Conservation (phyloP, 2,113 vertebrate species). For the Ctenomys sociabilis region DNA sequence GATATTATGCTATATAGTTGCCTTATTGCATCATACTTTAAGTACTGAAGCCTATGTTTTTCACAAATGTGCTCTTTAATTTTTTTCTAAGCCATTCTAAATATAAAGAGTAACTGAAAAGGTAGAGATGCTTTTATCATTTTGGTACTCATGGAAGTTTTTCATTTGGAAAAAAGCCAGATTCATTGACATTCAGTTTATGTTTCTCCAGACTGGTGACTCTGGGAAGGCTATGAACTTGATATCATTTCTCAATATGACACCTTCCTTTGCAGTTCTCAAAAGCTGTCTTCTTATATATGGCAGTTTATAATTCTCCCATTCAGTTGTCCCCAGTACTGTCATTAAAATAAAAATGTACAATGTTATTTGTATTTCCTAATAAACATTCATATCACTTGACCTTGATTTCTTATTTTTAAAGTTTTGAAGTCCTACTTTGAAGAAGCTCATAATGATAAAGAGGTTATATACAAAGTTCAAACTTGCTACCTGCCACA, state of each 20-base stretch:
- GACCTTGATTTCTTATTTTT: background rate
- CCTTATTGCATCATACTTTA: background rate
- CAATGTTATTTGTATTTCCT: slow-evolving; percentile 8
- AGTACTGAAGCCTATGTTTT: slow-evolving; percentile 2
- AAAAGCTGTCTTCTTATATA: background rate
- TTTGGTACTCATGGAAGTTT: background rate
- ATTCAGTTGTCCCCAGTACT: background rate
- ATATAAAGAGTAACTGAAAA: slow-evolving; percentile 1
- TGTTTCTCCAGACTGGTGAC: background rate
- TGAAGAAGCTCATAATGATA: slow-evolving; percentile 10
- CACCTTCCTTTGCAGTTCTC: background rate
- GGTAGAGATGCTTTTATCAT: background rate
- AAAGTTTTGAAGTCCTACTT: slow-evolving; percentile 16
- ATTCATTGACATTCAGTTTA: background rate
- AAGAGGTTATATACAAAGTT: background rate
- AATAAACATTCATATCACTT: background rate
- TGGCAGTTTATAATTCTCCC: background rate
- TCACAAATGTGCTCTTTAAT: background rate
- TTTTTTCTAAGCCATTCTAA: background rate
- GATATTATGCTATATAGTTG: background rate
- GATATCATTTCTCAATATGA: background rate
- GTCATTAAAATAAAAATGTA: background rate
- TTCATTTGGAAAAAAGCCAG: background rate
- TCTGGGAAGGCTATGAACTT: background rate
- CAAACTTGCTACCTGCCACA: background rate